These are phyloP conservation scores for Aptenodytes forsteri DNA, from an alignment of 2,113 vertebrate species.

Conservation along the genomic window DNA sequence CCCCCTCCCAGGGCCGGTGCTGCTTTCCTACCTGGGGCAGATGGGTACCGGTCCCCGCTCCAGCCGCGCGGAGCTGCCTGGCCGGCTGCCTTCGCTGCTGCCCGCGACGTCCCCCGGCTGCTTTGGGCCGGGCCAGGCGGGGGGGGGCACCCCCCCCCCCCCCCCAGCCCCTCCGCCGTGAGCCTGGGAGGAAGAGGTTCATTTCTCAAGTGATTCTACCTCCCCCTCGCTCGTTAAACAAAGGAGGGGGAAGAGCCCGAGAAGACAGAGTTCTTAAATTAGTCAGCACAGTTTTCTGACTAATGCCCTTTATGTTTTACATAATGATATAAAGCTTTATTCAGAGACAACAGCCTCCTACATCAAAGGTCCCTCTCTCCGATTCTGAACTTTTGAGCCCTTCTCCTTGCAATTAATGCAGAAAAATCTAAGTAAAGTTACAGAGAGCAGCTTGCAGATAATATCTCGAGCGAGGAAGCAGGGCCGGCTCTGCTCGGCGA, in stretches of 20 bases:
- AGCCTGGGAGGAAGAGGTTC: background rate
- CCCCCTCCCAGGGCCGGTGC: too few relatives aligned
- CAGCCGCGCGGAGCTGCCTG: accelerated
- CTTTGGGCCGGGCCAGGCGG: background rate
- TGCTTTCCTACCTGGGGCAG: background rate
- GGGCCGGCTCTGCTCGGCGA: background rate
- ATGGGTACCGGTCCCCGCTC: accelerated
- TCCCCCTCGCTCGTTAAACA: background rate
- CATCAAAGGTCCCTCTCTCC: background rate
- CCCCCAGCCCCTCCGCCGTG: accelerated
- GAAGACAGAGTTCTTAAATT: background rate
- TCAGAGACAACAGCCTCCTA: slow-evolving; percentile 4
- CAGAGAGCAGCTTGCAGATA: background rate
- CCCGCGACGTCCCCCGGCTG: accelerated
- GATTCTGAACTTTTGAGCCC: background rate
- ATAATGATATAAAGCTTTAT: slow-evolving; percentile 15
- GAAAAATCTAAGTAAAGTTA: background rate
- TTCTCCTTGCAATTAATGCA: slow-evolving; percentile 19
- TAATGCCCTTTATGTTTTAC: slow-evolving; percentile 39
- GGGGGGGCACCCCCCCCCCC: too few relatives aligned
- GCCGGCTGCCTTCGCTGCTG: background rate
- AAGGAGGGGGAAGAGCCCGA: background rate
- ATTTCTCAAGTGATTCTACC: background rate
- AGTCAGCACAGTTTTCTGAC: background rate
- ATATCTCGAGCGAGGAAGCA: background rate